Base-by-base conservation (phyloP, 2,113 vertebrate genomes). In the Centropristis striata region DNA sequence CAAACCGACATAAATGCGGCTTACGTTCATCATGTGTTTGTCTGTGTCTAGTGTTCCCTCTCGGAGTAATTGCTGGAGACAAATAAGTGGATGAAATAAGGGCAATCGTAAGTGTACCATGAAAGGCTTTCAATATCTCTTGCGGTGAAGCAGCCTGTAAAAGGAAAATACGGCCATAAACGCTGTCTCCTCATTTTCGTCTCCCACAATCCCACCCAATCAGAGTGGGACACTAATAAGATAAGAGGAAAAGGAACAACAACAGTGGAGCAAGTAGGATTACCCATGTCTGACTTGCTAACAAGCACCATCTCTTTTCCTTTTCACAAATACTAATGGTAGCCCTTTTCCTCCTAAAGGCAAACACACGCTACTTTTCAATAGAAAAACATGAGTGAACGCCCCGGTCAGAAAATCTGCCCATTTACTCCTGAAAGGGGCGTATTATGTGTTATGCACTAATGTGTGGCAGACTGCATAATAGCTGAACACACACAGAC, bases 101-200 rank as follows among this genome's bases (percentile, higher is more conserved):
- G 80, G 72, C 75, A 83, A 73, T 79, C 37, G 63, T 89, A 88
- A 90, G 78, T 75, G 84, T 84, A 77, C 66, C 82, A 86, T 88
- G 84, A 90, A 92, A 92, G 85, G 81, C 77, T 92, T 92, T 91
- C 90, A 90, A 88, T 90, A 92, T 92, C 83, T 93, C 75, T 90
- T 69, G 90, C 28, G 67, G 88, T 50, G 80, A 82, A 80, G 80
- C 67, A 76, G 83, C 77, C 83, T 66, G 85, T 87, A 85, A 90
- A 92, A 90, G 64, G 59, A 54, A 90, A 91, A 80, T 3, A 57
- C 53, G 11, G 46, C 85, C 64, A 68, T 92, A 91, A 93, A 90
- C n/a, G 78, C 84, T 55, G 83, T 85, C 84, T 92, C 88, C 85
- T 88, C 78, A 69, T 85, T 88, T 87, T 88, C 69, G 60, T 84